These are phyloP conservation scores for Oxyruncus cristatus DNA, from an alignment of 2,113 vertebrate genomes.

Conservation along the genomic window DNA sequence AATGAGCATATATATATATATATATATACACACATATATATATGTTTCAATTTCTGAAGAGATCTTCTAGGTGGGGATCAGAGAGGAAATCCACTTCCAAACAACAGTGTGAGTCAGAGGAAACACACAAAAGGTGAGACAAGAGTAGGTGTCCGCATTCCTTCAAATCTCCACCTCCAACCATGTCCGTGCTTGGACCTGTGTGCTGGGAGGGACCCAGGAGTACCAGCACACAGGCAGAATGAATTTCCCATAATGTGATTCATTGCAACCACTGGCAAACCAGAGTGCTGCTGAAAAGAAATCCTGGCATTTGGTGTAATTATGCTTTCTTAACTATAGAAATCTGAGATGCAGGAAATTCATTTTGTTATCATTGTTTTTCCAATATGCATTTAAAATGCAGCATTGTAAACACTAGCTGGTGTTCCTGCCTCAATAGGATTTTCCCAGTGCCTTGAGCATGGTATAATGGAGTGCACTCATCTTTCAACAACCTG, in stretches of 20 bases:
- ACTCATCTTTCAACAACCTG: constrained; percentile 19
- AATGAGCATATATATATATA: background rate
- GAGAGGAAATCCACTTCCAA: constrained; percentile 7
- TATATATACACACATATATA: background rate
- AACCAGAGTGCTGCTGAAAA: background rate
- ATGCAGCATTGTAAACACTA: background rate
- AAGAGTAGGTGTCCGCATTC: background rate
- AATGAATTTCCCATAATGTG: background rate
- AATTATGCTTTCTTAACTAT: background rate
- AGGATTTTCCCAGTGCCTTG: background rate
- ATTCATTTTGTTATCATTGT: background rate
- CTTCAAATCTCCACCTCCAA: background rate
- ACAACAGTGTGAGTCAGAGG: background rate
- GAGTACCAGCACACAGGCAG: background rate
- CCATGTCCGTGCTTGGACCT: accelerated
- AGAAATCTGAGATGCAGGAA: background rate
- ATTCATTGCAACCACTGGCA: background rate
- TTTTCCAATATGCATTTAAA: constrained; percentile 25
- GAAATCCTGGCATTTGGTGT: background rate
- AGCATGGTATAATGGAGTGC: background rate
- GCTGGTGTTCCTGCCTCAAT: background rate
- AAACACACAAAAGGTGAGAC: background rate
- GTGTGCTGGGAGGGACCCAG: accelerated
- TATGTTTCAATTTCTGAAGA: background rate
- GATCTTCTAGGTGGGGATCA: background rate